A percentile compares a stretch with the other conserved stretches of the same genome.
These are phyloP conservation scores for Orussus abietinus DNA, from an alignment of 1,140 invertebrate genomes.

Conservation along the genomic window DNA sequence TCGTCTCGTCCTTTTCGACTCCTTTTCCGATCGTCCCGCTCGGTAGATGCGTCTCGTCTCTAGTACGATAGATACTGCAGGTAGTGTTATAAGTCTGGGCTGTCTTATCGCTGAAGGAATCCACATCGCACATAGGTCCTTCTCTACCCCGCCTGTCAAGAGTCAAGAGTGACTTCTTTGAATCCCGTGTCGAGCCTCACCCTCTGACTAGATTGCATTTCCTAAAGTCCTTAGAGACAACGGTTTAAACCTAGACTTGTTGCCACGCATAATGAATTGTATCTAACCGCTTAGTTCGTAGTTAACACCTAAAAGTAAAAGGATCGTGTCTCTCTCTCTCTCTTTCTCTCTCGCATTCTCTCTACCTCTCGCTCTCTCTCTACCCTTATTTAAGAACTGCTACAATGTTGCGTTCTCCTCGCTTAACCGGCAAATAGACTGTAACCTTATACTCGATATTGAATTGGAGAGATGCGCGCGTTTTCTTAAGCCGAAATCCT, in stretches of 20 bases:
- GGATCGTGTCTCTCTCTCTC: constrained; percentile 23
- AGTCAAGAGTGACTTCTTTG: background rate
- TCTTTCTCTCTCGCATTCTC: constrained; percentile 10
- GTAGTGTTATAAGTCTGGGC: constrained; percentile 29
- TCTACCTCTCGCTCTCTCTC: constrained; percentile 12
- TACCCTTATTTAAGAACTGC: background rate
- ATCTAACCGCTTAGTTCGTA: constrained; percentile 39
- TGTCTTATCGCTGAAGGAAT: constrained; percentile 27
- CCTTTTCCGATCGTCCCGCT: background rate
- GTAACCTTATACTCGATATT: too few species aligned
- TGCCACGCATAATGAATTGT: constrained; percentile 38
- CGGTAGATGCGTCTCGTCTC: constrained; percentile 14
- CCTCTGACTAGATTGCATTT: constrained; percentile 51
- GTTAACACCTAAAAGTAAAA: constrained; percentile 48
- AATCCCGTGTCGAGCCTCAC: constrained; percentile 28
- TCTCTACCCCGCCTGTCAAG: background rate
- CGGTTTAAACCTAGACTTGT: constrained; percentile 37
- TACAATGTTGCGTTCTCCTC: too few species aligned
- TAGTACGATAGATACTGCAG: constrained; percentile 26
- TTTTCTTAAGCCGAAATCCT: too few species aligned
- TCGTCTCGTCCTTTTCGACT: constrained; percentile 3
- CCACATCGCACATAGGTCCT: constrained; percentile 12
- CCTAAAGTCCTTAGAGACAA: constrained; percentile 42
- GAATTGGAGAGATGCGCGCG: too few species aligned
- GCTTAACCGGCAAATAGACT: too few species aligned